Percentiles rank a stretch among this genome's conserved stretches.
These are phyloP conservation scores for Lithophane socia DNA, from an alignment of 2,888 invertebrate species.

Conservation along the genomic window DNA sequence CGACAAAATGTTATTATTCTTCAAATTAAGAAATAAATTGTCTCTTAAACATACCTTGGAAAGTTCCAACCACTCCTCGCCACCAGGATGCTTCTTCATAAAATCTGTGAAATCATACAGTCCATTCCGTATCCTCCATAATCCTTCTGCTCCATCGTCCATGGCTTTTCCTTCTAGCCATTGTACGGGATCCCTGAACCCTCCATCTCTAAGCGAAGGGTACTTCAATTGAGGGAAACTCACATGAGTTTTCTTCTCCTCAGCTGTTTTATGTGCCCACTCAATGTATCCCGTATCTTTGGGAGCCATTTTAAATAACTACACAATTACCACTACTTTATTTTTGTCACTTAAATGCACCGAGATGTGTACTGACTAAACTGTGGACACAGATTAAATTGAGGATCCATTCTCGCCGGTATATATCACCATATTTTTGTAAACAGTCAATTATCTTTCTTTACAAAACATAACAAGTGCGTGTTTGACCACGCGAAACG, in stretches of 20 bases:
- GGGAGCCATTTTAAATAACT: slow-evolving; percentile 72
- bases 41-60: slow-evolving; percentile 89
- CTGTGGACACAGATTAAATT: slow-evolving; percentile 22
- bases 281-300: slow-evolving; percentile 76
- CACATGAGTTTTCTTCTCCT: slow-evolving; percentile 84
- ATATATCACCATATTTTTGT: slow-evolving; percentile 34
- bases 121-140: slow-evolving; percentile 94
- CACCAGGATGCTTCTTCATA: slow-evolving; percentile 95
- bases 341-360: slow-evolving; percentile 10
- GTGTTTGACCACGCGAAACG: too few relatives aligned
- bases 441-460: slow-evolving; percentile 30
- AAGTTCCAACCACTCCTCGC: slow-evolving; percentile 93
- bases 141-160: slow-evolving; percentile 93
- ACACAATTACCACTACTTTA: not conserved
- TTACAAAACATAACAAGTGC: not conserved
- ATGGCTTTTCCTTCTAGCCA: slow-evolving; percentile 92
- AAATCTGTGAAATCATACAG: slow-evolving; percentile 97
- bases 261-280: slow-evolving; percentile 76
- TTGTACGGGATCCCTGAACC: slow-evolving; percentile 83
- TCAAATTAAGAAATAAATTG: not conserved
- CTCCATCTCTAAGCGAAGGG: slow-evolving; percentile 86
- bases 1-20: not conserved
- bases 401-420: not conserved
- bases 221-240: slow-evolving; percentile 89
- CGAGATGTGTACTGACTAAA: slow-evolving; percentile 29